Percentiles rank a stretch among this genome's conserved stretches.
phyloP scores from a whole-genome alignment of 2,113 vertebrate species.

The Fulica atra region DNA sequence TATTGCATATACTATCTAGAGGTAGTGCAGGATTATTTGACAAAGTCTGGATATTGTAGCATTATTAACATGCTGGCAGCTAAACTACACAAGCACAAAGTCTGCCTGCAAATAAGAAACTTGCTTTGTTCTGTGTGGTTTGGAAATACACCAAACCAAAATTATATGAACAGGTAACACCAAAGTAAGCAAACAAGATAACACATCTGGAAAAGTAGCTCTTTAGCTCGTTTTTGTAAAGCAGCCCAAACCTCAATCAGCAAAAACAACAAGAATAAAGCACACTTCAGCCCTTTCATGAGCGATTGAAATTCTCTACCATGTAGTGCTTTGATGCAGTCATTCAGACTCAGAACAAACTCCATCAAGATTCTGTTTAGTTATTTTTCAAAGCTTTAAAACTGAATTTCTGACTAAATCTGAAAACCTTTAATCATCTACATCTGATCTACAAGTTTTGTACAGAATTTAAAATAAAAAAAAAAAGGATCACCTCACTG shows the following conservation, averaged over 20 bases:
- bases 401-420: constrained; percentile 47
- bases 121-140: not conserved
- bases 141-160: not conserved
- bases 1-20: not conserved
- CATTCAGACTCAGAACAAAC: constrained; percentile 35
- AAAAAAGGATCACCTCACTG: not conserved
- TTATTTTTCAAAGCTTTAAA: constrained; percentile 50
- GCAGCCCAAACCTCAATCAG: not conserved
- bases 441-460: constrained; percentile 3
- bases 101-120: not conserved
- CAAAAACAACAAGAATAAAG: constrained; percentile 4
- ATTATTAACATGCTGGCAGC: not conserved
- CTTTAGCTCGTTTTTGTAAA: not conserved
- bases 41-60: not conserved
- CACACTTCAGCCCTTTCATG: not conserved
- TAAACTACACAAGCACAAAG: not conserved
- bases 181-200: not conserved
- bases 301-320: constrained; percentile 5
- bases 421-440: constrained; percentile 27
- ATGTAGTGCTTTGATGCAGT: constrained; percentile 29
- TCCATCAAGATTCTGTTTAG: constrained; percentile 35
- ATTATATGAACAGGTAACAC: not conserved
- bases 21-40: not conserved
- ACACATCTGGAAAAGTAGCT: not conserved
- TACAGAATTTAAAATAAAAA: not conserved